Conservation (phyloP, 1,140 invertebrate species). For the Euwallacea fornicatus region DNA sequence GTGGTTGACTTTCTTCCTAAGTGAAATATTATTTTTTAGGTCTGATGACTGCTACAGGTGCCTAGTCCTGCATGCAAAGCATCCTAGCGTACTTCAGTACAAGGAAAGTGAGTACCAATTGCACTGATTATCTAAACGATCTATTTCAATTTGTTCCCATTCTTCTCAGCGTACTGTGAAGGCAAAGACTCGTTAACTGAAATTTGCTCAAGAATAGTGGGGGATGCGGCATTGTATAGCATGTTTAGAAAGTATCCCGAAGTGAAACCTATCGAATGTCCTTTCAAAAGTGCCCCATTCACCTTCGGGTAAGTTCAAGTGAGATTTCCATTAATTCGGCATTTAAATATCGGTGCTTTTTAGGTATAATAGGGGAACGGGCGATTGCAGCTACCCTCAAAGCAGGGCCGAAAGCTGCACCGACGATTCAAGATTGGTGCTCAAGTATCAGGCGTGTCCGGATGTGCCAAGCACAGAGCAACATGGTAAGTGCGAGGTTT, state of each 20-base stretch:
- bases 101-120: constrained; percentile 71
- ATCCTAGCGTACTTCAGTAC: constrained; percentile 71
- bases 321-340: neutral
- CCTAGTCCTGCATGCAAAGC: constrained; percentile 70
- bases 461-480: constrained; percentile 74
- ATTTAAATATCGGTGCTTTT: neutral
- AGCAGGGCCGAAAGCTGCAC: constrained; percentile 82
- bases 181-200: constrained; percentile 58
- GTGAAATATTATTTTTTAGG: constrained; percentile 51
- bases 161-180: constrained; percentile 63
- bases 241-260: constrained; percentile 71
- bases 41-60: constrained; percentile 63
- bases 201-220: constrained; percentile 67
- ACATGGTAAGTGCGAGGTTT: constrained; percentile 57
- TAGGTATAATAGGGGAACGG: constrained; percentile 71
- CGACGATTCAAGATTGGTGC: constrained; percentile 73
- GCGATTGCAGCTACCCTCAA: constrained; percentile 72
- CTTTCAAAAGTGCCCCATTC: constrained; percentile 74
- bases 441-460: constrained; percentile 85
- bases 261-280: constrained; percentile 68
- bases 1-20: no score
- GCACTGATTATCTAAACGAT: constrained; percentile 1
- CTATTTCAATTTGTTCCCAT: constrained; percentile 7
- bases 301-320: constrained; percentile 58
- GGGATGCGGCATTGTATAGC: constrained; percentile 71